Base-by-base conservation (phyloP, 1,140 invertebrate species). In the Melanaphis sacchari region DNA sequence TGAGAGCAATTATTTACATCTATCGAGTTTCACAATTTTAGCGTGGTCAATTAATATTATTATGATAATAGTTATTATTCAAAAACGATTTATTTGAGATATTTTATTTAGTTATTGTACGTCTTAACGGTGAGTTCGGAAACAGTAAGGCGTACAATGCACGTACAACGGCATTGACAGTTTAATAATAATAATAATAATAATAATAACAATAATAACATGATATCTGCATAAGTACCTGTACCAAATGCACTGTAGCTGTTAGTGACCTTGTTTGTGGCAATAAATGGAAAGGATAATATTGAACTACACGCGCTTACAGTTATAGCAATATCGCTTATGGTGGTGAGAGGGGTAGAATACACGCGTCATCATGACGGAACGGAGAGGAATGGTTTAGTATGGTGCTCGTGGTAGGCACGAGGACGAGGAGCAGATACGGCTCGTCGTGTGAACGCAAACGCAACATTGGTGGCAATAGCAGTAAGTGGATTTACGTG, bases 401-500 rank as follows among this genome's bases (percentile, higher is more conserved):
- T 76, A 76, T n/a, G 31, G 15, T 18, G 15, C 59, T 31, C 59
- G 15, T 76, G 59, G n/a, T n/a, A 0, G 31, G 31, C 1, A n/a
- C 15, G 31, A 15, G 11, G 4, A 76, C 31, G 36, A 18, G 15
- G 31, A 15, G 82, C 8, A 38, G 31, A 40, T 84, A 84, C 38
- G 31, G 18, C 5, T 40, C 38, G 40, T 41, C 8, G 82, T 40
- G 82, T 40, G 82, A 84, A 85, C 40, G 40, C 84, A 31, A 85
- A 90, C 11, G 46, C 88, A n/a, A 21, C 43, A 46, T 41, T 18
- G 87, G 87, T 18, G 87, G 87, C 87, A 89, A 89, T 46, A 36
- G 46, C 18, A 90, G 54, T 66, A 66, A 90, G 54, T 43, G 89
- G 54, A 66, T 66, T 90, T 90, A 90, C 54, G 89, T 66, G 89